Evolutionary conservation across 2,113 vertebrate genomes (phyloP).

Genomic region (Melanerpes aurifrons): DNA sequence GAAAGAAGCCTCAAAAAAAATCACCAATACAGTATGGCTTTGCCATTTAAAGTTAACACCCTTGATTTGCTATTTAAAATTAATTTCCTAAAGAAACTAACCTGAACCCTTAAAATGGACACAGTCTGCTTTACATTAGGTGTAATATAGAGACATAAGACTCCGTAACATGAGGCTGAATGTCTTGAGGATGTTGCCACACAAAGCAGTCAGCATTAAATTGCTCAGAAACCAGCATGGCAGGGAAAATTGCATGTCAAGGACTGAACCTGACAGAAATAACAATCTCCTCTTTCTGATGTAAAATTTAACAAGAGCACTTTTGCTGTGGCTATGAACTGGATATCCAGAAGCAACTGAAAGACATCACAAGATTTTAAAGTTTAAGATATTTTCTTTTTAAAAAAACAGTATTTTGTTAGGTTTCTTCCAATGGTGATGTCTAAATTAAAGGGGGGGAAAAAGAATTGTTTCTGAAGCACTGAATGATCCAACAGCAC

Average conservation of each 20-base stretch:
- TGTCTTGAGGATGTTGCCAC: accelerated
- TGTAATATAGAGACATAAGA: neutral
- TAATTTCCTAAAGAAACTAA: neutral
- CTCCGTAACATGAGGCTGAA: neutral
- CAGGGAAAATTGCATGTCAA: neutral
- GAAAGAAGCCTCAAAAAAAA: neutral
- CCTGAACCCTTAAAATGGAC: neutral
- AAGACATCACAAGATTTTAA: neutral
- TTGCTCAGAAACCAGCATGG: neutral
- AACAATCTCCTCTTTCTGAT: neutral
- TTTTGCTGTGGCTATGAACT: neutral
- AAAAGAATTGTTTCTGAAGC: neutral
- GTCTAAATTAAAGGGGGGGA: neutral
- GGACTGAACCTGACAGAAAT: neutral
- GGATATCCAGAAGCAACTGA: neutral
- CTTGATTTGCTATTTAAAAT: neutral
- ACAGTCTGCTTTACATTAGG: neutral
- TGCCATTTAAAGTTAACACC: neutral
- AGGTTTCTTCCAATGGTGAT: neutral
- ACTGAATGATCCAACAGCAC: neutral
- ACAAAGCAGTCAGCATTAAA: neutral
- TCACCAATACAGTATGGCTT: neutral
- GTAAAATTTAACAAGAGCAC: neutral
- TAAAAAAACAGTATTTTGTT: neutral
- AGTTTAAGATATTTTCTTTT: neutral